phyloP scores from a whole-genome alignment of 2,888 invertebrate species.

The Seira musarum region DNA sequence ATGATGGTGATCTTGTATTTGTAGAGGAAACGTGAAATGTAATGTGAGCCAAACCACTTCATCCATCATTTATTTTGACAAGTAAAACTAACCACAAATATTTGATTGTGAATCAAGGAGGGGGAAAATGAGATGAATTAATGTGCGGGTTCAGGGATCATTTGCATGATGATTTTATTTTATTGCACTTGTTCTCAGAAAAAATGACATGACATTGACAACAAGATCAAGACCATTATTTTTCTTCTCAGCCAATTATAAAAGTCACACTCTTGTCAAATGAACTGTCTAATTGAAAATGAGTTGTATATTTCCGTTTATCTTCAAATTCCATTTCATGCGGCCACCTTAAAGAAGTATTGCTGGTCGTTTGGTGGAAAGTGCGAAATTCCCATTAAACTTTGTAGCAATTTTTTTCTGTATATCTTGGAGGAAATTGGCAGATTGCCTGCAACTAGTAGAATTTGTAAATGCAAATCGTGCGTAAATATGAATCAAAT shows the following conservation, averaged over 20 bases:
- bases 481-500: too few relatives aligned
- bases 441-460: background rate
- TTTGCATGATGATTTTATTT: background rate
- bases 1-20: too few relatives aligned
- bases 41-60: conserved; percentile 5
- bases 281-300: too few relatives aligned
- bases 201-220: conserved; percentile 6
- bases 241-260: background rate
- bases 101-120: background rate
- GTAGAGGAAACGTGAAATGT: background rate
- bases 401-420: background rate
- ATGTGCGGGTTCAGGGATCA: background rate
- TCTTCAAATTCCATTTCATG: too few relatives aligned
- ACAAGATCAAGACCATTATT: conserved; percentile 9
- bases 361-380: background rate
- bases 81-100: background rate
- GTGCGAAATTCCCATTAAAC: conserved; percentile 12
- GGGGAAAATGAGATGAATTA: background rate
- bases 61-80: conserved; percentile 7
- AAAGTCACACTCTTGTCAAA: background rate
- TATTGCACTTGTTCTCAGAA: background rate
- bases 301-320: too few relatives aligned
- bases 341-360: background rate
- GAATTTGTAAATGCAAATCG: too few relatives aligned
- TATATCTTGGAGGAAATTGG: background rate